Conservation (phyloP, 2,888 invertebrate genomes). For the Apotomis turbidana region DNA sequence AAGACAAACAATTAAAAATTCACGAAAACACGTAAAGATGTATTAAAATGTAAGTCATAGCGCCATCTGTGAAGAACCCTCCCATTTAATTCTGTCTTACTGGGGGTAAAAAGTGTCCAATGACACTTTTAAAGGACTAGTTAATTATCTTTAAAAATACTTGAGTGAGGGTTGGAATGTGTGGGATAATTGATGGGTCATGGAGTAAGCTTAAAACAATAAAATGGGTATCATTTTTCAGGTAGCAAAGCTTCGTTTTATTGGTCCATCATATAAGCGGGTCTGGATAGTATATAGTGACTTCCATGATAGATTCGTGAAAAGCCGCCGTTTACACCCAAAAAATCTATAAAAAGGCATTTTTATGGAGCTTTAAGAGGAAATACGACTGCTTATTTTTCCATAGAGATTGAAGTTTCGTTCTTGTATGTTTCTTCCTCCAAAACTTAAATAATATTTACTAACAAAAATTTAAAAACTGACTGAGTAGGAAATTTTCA, state of each 20-base stretch:
- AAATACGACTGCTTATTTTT: no score
- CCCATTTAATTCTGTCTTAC: constrained; percentile 42
- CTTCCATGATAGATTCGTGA: no score
- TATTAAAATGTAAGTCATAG: constrained; percentile 39
- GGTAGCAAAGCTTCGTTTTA: neutral
- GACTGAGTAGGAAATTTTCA: no score
- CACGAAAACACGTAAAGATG: neutral
- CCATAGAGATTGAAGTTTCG: no score
- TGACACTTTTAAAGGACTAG: constrained; percentile 30
- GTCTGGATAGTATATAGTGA: no score
- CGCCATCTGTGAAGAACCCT: constrained; percentile 44
- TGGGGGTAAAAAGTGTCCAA: constrained; percentile 43
- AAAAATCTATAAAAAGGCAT: no score
- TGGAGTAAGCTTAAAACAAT: constrained; percentile 10
- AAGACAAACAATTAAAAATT: neutral
- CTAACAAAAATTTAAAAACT: no score
- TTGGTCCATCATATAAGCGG: neutral
- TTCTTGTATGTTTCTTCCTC: no score
- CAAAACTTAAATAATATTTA: no score
- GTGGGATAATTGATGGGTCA: constrained; percentile 18
- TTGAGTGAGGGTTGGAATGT: constrained; percentile 15
- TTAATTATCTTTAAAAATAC: constrained; percentile 41
- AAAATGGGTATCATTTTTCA: constrained; percentile 3
- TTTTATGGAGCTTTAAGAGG: no score
- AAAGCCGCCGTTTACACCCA: no score